A percentile compares a stretch with the other conserved stretches of the same genome.
These are phyloP conservation scores for Zapus hudsonius DNA, from an alignment of 2,113 vertebrate genomes.

Conservation along the genomic window DNA sequence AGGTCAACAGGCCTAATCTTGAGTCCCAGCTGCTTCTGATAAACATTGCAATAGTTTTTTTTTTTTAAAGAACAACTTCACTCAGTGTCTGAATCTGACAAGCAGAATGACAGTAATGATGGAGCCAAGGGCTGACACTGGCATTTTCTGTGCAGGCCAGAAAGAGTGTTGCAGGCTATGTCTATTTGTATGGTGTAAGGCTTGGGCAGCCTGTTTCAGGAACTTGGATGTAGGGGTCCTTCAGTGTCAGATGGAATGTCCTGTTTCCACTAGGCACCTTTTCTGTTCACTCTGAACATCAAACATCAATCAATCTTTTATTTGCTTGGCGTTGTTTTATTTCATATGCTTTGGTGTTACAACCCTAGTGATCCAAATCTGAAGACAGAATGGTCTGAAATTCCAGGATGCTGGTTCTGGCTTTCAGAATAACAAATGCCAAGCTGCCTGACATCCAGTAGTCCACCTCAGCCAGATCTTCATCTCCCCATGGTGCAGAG, in stretches of 20 bases:
- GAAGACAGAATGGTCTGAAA: slow-evolving; percentile 41
- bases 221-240: neutral
- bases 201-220: neutral
- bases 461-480: no score
- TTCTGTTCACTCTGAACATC: neutral
- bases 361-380: slow-evolving; percentile 50
- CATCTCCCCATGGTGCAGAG: neutral
- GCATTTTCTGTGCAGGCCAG: no score
- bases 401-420: slow-evolving; percentile 53
- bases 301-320: neutral
- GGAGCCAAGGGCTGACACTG: no score
- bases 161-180: no score
- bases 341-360: neutral
- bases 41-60: no score
- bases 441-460: neutral
- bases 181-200: neutral
- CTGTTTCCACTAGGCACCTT: neutral
- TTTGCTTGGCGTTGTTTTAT: neutral
- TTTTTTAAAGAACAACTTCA: no score
- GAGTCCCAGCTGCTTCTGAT: no score
- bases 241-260: neutral
- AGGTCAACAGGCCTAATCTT: neutral
- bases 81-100: no score
- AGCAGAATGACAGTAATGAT: neutral
- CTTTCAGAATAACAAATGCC: slow-evolving; percentile 58